Conservation (phyloP, 1,140 invertebrate genomes). For the Drosophila mauritiana region DNA sequence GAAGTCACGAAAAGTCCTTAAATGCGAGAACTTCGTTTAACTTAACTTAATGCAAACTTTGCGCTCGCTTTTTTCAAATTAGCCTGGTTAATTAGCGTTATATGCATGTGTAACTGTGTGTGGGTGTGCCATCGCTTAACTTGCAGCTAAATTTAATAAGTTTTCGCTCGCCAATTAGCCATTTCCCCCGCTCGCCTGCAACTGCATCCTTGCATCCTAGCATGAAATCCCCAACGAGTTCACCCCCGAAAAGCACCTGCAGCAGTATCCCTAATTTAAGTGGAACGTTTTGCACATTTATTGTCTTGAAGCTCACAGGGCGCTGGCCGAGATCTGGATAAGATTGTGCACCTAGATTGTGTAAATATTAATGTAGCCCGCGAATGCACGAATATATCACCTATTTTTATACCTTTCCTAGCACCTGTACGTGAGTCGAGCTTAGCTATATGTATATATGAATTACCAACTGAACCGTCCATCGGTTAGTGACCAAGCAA, state of each 20-base stretch:
- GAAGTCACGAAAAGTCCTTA: slow-evolving; percentile 31
- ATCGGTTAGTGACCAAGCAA: slow-evolving; percentile 7
- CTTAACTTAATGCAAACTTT: slow-evolving; percentile 60
- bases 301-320: slow-evolving; percentile 49
- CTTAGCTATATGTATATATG: slow-evolving; percentile 34
- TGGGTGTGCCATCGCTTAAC: slow-evolving; percentile 10
- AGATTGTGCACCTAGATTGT: slow-evolving; percentile 10
- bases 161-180: slow-evolving; percentile 40
- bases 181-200: background rate
- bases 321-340: slow-evolving; percentile 15
- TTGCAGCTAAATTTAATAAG: slow-evolving; percentile 37
- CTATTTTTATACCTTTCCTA: background rate
- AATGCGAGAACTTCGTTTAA: slow-evolving; percentile 57
- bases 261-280: slow-evolving; percentile 26
- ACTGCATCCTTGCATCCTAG: slow-evolving; percentile 57
- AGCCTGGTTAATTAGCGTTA: slow-evolving; percentile 69
- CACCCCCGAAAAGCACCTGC: slow-evolving; percentile 13
- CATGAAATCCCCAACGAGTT: slow-evolving; percentile 53
- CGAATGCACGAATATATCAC: slow-evolving; percentile 19
- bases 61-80: slow-evolving; percentile 63
- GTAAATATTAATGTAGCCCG: slow-evolving; percentile 31
- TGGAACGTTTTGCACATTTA: slow-evolving; percentile 26
- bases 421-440: slow-evolving; percentile 30
- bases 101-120: slow-evolving; percentile 17
- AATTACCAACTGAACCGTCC: slow-evolving; percentile 8